Conservation (phyloP, 2,797 vertebrate species). For the Erethizon dorsatum region DNA sequence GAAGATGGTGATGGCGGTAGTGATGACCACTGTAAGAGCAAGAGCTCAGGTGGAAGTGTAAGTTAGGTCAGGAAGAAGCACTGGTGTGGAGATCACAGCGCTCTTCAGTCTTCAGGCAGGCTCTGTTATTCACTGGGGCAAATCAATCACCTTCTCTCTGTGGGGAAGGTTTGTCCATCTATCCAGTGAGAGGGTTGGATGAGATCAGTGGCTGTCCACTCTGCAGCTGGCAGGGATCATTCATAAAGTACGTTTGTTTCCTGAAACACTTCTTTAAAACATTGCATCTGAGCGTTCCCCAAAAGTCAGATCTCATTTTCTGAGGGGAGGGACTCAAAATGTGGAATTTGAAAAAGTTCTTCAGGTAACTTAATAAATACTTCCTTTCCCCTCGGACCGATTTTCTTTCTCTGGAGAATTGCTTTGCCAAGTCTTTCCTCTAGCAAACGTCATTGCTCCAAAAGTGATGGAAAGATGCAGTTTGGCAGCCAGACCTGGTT, state of each 20-base stretch:
- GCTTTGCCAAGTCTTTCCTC: conserved; percentile 54
- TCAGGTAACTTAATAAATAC: neutral
- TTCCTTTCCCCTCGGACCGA: neutral
- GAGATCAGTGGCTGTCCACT: neutral
- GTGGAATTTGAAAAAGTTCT: neutral
- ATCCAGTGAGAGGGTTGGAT: conserved; percentile 69
- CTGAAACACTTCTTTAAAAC: conserved; percentile 49
- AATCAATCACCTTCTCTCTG: conserved; percentile 71
- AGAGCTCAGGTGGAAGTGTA: neutral
- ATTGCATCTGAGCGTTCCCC: neutral
- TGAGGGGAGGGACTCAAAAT: neutral
- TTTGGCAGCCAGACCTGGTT: conserved; percentile 40
- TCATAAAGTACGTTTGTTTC: neutral
- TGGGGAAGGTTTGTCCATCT: conserved; percentile 60
- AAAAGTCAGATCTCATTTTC: neutral
- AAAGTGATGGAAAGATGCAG: conserved; percentile 54
- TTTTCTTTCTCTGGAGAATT: conserved; percentile 61
- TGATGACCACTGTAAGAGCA: neutral
- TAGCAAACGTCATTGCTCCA: conserved; percentile 58
- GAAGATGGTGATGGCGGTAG: no score
- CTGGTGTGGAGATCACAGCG: neutral
- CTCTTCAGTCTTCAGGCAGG: neutral
- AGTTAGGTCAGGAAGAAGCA: neutral
- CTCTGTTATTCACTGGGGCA: neutral
- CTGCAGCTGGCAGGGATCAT: neutral